Percentiles rank a stretch among this genome's conserved stretches.
Evolutionary conservation across 2,113 vertebrate genomes (phyloP).

Genomic region (Eidolon helvum): DNA sequence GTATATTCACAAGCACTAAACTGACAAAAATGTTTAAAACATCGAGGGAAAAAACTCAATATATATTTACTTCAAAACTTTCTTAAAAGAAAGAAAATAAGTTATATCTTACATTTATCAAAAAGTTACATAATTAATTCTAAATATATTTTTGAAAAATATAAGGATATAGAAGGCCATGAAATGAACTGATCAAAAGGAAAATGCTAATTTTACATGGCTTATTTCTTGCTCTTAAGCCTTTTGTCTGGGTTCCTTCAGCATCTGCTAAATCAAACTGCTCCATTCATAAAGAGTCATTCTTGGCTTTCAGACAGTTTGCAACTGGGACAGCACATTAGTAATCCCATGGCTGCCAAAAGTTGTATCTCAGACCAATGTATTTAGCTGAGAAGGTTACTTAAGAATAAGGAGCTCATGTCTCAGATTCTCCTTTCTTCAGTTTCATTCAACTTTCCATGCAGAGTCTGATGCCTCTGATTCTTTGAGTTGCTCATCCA

Average conservation of each 20-base stretch:
- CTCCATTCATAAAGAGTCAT: background rate
- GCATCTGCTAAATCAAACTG: constrained; percentile 43
- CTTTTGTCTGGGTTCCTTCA: background rate
- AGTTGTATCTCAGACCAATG: constrained; percentile 6
- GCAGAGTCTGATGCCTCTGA: background rate
- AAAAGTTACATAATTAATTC: constrained; percentile 3
- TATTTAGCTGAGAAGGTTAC: constrained; percentile 41
- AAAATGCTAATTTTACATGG: constrained; percentile 38
- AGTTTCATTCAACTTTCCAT: constrained; percentile 49
- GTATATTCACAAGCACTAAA: background rate
- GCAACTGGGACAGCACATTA: constrained; percentile 27
- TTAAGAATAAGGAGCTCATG: constrained; percentile 55
- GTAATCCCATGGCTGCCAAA: constrained; percentile 44
- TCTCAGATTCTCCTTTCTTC: constrained; percentile 51
- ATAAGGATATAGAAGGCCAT: background rate
- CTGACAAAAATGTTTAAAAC: background rate
- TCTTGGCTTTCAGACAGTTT: constrained; percentile 41
- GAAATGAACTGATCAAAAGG: background rate
- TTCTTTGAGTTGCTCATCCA: constrained; percentile 40
- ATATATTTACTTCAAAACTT: constrained; percentile 9
- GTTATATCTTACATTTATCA: background rate
- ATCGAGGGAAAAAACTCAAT: background rate
- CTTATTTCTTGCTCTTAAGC: background rate
- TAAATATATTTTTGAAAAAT: background rate
- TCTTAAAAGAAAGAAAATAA: background rate